Base-by-base conservation (phyloP, 2,113 vertebrate species). In the Todiramphus chloris region DNA sequence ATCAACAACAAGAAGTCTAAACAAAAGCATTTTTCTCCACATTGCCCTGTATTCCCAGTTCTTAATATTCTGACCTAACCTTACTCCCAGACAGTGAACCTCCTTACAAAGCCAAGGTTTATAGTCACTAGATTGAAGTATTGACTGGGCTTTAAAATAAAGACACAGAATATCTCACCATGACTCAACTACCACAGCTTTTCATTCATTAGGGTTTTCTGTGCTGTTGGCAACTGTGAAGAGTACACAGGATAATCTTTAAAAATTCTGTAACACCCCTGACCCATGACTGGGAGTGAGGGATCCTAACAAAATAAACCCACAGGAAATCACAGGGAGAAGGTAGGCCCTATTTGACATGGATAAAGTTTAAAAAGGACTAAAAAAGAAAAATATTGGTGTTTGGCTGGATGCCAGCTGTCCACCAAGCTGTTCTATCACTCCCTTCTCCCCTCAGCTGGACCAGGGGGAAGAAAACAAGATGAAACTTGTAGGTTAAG, bases 241-340 rank as follows among this genome's bases (percentile, higher is more conserved):
- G 41, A 19, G 16, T 19, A 63, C 0, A 2, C 6, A 59, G 16
- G 11, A 37, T 0, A 1, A 43, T 13, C 41, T 75, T 81, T 14
- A 16, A 31, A 70, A 75, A 55, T 25, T 69, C 17, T 23, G 17
- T 46, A 23, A 50, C 37, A 74, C 2, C 1, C 9, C 14, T 17
- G 13, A 46, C 35, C 8, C 1, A 2, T 18, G 25, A 70, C 15
- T n/a, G 28, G 9, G 17, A 9, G 19, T 46, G 16, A 73, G 5
- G 10, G 11, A 82, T 39, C 27, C 70, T 31, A 67, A 17, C 51
- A 62, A 51, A 67, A 80, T 12, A 60, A 81, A 55, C 5, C 41
- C 44, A 39, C 8, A 31, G 19, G 4, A 62, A 75, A 74, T 20
- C 28, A 33, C 2, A n/a, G 16, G 12, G 81, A 19, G 50, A 78